A percentile compares a stretch with the other conserved stretches of the same genome.
Conservation (phyloP, 2,797 vertebrate species). For the Manis javanica region DNA sequence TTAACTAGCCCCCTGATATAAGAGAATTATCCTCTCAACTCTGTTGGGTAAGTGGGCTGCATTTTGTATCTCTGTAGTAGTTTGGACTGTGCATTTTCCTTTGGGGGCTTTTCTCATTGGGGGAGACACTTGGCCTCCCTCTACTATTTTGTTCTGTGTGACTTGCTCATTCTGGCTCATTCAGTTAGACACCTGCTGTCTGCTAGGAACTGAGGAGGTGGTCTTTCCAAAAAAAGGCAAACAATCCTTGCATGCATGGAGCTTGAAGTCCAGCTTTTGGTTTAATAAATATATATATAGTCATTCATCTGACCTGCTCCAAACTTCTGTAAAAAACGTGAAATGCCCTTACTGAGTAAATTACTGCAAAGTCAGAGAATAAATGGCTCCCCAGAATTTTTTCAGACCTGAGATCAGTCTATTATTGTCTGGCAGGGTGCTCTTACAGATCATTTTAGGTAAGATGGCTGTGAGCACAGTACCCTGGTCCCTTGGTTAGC, state of each 20-base stretch:
- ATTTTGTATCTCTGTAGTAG: not conserved
- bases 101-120: not conserved
- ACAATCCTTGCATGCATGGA: not conserved
- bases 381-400: not conserved
- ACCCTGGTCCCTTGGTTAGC: not conserved
- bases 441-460: not conserved
- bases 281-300: not conserved
- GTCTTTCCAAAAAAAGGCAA: not conserved
- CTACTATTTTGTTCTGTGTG: not conserved
- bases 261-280: not conserved
- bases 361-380: not conserved
- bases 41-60: not conserved
- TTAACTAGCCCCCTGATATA: accelerated
- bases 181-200: not conserved
- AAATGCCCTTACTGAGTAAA: not conserved
- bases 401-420: not conserved
- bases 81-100: not conserved
- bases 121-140: not conserved
- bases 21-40: not conserved
- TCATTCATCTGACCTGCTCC: not conserved
- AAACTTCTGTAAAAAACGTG: not conserved
- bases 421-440: accelerated
- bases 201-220: not conserved
- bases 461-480: not conserved
- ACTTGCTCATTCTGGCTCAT: not conserved